Conservation (phyloP, 2,888 invertebrate species). For the Agriotes lineatus region DNA sequence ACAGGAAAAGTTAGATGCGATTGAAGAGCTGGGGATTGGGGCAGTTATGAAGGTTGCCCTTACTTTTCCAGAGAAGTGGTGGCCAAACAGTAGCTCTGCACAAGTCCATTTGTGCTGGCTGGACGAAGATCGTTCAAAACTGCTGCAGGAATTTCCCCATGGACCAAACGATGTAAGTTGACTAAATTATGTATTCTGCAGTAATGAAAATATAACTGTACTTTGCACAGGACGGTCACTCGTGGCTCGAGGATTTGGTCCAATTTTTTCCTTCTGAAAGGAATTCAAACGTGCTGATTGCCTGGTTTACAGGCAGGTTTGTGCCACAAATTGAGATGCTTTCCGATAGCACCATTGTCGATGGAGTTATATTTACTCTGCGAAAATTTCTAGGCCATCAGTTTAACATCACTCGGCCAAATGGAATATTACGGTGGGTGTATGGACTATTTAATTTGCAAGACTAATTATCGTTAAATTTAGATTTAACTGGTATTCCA, state of each 20-base stretch:
- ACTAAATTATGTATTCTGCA: too few species aligned
- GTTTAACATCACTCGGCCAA: slow-evolving; percentile 67
- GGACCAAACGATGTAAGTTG: slow-evolving; percentile 35
- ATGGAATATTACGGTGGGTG: slow-evolving; percentile 56
- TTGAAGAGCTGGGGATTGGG: slow-evolving; percentile 72
- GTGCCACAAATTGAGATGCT: slow-evolving; percentile 74
- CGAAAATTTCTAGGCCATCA: slow-evolving; percentile 68
- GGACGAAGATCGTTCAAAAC: slow-evolving; percentile 60
- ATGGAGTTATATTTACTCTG: slow-evolving; percentile 68
- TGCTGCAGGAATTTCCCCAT: slow-evolving; percentile 21
- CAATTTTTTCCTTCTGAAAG: slow-evolving; percentile 76
- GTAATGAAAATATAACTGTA: slow-evolving; percentile 2
- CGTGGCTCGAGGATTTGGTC: slow-evolving; percentile 76
- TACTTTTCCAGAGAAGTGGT: slow-evolving; percentile 73
- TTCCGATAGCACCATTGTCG: slow-evolving; percentile 68
- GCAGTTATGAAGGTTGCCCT: slow-evolving; percentile 75
- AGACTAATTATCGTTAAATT: slow-evolving; percentile 36
- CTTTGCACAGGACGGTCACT: slow-evolving; percentile 57
- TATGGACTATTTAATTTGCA: not conserved
- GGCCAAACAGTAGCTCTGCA: slow-evolving; percentile 64
- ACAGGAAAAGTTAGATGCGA: slow-evolving; percentile 66
- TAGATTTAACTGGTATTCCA: slow-evolving; percentile 77
- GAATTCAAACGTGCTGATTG: slow-evolving; percentile 74
- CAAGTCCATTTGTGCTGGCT: slow-evolving; percentile 70
- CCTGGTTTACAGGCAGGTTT: slow-evolving; percentile 77